Percentiles rank a stretch among this genome's conserved stretches.
phyloP scores from a whole-genome alignment of 2,113 vertebrate species.

The Otus sunia region DNA sequence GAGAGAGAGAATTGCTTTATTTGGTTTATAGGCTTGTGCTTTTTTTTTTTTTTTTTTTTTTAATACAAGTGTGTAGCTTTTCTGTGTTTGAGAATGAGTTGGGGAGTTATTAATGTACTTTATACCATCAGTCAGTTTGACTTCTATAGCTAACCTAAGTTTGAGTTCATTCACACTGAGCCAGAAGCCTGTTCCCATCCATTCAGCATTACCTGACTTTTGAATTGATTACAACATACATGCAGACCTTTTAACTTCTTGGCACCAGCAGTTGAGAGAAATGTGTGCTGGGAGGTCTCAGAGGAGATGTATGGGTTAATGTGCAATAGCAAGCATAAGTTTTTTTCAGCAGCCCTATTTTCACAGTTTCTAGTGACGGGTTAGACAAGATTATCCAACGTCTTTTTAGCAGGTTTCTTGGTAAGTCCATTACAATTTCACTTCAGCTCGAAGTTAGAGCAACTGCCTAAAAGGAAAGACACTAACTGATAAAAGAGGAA shows the following conservation, averaged over 20 bases:
- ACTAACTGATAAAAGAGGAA: neutral
- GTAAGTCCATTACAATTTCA: constrained; percentile 5
- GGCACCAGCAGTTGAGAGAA: constrained; percentile 34
- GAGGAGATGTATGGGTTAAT: constrained; percentile 17
- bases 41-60: neutral
- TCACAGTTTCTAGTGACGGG: neutral
- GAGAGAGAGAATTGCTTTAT: neutral
- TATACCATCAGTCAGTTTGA: neutral
- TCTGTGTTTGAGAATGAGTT: neutral
- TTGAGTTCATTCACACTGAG: neutral
- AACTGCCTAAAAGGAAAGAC: neutral
- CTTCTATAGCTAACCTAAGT: neutral
- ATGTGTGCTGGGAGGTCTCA: constrained; percentile 29
- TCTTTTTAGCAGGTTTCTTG: constrained; percentile 16
- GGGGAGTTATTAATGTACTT: neutral
- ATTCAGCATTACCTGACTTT: neutral
- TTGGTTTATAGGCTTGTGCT: neutral
- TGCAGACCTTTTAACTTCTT: constrained; percentile 61
- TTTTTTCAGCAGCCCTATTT: constrained; percentile 23
- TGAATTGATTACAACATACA: constrained; percentile 45
- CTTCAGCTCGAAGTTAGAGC: neutral
- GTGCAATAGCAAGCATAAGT: neutral
- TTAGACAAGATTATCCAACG: neutral
- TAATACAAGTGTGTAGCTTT: neutral
- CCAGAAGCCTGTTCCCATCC: constrained; percentile 4